phyloP scores from a whole-genome alignment of 2,797 vertebrate genomes.

The Taeniopygia guttata region DNA sequence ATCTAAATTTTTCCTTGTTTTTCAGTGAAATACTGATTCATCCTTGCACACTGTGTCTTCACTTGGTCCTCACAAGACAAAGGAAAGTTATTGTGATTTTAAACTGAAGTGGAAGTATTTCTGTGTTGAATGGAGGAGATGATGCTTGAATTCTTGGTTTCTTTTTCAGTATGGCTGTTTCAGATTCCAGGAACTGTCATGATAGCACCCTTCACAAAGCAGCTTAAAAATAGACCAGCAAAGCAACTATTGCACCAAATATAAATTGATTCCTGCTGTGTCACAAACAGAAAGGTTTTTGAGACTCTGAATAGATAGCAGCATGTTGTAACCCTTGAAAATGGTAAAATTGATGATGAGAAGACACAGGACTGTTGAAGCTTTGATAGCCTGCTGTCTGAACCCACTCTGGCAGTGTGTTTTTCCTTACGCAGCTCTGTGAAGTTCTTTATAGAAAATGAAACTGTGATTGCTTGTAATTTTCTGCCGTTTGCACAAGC shows the following conservation, averaged over 20 bases:
- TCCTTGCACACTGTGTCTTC: background rate
- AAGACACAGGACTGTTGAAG: background rate
- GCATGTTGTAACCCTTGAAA: background rate
- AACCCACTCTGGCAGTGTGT: background rate
- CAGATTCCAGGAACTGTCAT: conserved; percentile 30
- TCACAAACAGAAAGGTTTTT: background rate
- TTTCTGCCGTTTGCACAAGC: background rate
- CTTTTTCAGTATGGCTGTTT: background rate
- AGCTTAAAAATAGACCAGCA: conserved; percentile 49
- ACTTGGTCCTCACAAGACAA: conserved; percentile 27
- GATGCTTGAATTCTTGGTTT: conserved; percentile 41
- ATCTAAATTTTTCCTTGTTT: background rate
- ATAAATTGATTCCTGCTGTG: conserved; percentile 31
- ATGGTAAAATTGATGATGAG: background rate
- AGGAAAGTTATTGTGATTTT: conserved; percentile 45
- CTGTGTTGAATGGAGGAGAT: conserved; percentile 8
- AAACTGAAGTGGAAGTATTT: conserved; percentile 41
- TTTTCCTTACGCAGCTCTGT: background rate
- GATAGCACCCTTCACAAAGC: conserved; percentile 31
- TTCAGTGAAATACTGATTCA: background rate
- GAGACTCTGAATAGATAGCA: background rate
- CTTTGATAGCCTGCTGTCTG: background rate
- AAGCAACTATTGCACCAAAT: background rate
- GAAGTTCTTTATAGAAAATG: background rate
- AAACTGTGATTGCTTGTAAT: background rate